Evolutionary conservation across 2,113 vertebrate genomes (phyloP).

Genomic region (Oenanthe melanoleuca): DNA sequence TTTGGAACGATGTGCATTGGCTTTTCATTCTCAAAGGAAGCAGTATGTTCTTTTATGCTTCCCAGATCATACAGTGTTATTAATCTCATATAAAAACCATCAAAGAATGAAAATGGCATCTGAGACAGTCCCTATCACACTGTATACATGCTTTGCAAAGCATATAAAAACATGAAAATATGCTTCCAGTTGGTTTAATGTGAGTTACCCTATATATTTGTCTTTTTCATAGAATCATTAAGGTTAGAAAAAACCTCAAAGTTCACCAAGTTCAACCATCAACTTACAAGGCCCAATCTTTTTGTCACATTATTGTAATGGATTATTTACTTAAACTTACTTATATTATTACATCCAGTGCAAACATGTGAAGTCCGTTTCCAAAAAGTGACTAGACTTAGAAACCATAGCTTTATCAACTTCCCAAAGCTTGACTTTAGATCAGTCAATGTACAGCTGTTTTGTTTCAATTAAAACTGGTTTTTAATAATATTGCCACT

Average conservation of each 20-base stretch:
- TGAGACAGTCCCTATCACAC: neutral
- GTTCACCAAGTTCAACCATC: neutral
- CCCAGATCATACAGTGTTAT: neutral
- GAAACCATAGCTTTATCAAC: neutral
- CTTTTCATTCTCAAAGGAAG: neutral
- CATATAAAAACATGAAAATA: neutral
- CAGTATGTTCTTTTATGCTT: neutral
- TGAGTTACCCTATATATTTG: neutral
- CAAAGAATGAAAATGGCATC: neutral
- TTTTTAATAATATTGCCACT: constrained; percentile 1
- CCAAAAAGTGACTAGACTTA: neutral
- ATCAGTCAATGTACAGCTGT: neutral
- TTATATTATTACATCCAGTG: neutral
- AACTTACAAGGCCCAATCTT: neutral
- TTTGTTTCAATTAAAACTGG: constrained; percentile 38
- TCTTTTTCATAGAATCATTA: neutral
- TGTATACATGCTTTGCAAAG: neutral
- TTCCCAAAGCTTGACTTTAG: neutral
- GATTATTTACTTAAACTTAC: neutral
- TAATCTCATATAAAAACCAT: neutral
- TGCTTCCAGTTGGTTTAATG: neutral
- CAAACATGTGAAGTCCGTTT: neutral
- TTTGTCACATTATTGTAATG: neutral
- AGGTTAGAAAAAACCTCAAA: neutral
- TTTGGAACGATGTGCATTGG: neutral